Evolutionary conservation across 2,888 invertebrate species (phyloP).

Genomic region (Andrena hattorfiana): DNA sequence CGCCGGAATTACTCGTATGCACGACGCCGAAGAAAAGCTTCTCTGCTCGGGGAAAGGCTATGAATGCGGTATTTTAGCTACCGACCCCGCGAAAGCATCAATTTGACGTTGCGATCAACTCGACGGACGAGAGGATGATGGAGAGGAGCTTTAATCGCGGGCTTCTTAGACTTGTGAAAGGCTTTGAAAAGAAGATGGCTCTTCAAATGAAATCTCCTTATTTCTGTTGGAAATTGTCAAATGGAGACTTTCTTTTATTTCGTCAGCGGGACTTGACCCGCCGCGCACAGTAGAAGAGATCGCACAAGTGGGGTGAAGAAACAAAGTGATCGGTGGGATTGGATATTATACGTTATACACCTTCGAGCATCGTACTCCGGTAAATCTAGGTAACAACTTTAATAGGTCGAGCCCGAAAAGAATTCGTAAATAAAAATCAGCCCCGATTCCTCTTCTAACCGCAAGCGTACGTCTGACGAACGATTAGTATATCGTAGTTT

Average conservation of each 20-base stretch:
- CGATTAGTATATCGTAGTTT: background rate
- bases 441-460: background rate
- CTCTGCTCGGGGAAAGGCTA: conserved; percentile 13
- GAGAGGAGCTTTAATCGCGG: background rate
- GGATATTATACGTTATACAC: no score
- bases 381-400: no score
- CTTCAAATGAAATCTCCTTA: background rate
- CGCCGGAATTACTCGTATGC: conserved; percentile 50
- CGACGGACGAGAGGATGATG: conserved; percentile 1
- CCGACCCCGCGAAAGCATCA: conserved; percentile 30
- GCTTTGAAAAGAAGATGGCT: no score
- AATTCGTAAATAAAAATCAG: background rate
- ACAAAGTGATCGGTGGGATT: no score
- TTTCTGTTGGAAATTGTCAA: no score
- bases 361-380: no score
- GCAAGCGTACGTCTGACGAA: background rate
- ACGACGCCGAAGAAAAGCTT: conserved; percentile 49
- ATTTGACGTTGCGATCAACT: conserved; percentile 40
- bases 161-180: background rate
- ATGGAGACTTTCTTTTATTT: no score
- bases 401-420: no score
- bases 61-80: conserved; percentile 44
- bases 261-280: no score
- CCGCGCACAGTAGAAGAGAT: no score
- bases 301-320: no score